Percentiles rank a stretch among this genome's conserved stretches.
phyloP scores from a whole-genome alignment of 2,888 invertebrate genomes.

The Apamea epomidion region DNA sequence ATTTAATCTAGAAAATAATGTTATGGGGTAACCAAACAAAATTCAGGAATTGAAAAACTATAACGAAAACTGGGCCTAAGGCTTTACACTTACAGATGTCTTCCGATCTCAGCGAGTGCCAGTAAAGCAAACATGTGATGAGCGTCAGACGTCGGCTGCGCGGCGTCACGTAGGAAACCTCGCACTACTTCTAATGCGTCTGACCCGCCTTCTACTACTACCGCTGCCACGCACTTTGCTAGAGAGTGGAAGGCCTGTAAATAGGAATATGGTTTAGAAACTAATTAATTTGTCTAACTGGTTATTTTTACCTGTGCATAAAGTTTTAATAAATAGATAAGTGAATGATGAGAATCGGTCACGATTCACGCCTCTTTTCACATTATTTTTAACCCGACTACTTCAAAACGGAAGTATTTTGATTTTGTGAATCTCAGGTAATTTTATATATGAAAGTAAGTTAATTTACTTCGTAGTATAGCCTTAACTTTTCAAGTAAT shows the following conservation, averaged over 20 bases:
- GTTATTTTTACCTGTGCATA: background rate
- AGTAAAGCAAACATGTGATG: conserved; percentile 98
- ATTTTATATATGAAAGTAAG: background rate
- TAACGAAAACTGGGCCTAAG: background rate
- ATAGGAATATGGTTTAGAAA: background rate
- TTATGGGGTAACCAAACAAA: background rate
- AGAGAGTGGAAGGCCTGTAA: conserved; percentile 97
- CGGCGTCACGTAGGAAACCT: conserved; percentile 92
- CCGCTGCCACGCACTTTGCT: conserved; percentile 98
- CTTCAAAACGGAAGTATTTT: background rate
- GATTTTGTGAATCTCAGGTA: background rate
- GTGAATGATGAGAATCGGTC: background rate
- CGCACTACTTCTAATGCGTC: conserved; percentile 85
- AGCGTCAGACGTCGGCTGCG: conserved; percentile 93
- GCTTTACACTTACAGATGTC: conserved; percentile 93
- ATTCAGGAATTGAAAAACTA: background rate
- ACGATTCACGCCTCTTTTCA: background rate
- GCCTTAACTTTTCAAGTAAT: too few species aligned
- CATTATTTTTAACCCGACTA: too few species aligned
- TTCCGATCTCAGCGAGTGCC: conserved; percentile 99
- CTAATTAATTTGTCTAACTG: background rate
- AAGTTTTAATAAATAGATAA: background rate
- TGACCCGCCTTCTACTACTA: conserved; percentile 95
- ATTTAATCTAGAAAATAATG: background rate
- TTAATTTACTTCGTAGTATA: background rate